Percentiles rank a stretch among this genome's conserved stretches.
Evolutionary conservation across 53 echinoderm and acorn worm species (phyloP).

Genomic region (Paelopatides confundens): DNA sequence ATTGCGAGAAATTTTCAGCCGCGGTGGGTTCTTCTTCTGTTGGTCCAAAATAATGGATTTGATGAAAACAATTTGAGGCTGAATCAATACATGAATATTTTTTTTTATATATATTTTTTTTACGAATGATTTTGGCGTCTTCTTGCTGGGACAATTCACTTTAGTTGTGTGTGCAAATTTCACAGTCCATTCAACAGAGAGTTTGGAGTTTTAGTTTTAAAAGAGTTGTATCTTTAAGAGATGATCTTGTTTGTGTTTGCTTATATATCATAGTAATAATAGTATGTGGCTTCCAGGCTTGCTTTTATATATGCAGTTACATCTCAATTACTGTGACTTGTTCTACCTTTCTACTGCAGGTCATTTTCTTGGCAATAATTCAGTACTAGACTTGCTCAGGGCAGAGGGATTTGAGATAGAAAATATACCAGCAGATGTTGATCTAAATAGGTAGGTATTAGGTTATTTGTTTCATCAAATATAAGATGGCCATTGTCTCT

Average conservation of each 20-base stretch:
- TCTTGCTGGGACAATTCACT: too few relatives aligned
- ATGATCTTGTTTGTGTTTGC: too few relatives aligned
- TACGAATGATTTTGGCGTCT: too few relatives aligned
- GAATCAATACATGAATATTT: not conserved
- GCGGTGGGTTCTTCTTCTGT: not conserved
- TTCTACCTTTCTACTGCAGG: constrained; percentile 66
- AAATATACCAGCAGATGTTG: constrained; percentile 70
- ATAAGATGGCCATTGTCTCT: too few relatives aligned
- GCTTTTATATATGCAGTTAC: too few relatives aligned
- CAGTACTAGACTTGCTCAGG: constrained; percentile 81
- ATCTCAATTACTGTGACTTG: not conserved
- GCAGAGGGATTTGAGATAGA: constrained; percentile 82
- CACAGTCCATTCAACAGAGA: too few relatives aligned
- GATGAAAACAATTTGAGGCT: constrained; percentile 35
- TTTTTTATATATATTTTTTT: too few relatives aligned
- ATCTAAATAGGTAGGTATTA: constrained; percentile 18
- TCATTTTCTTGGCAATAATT: constrained; percentile 98
- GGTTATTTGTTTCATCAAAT: too few relatives aligned
- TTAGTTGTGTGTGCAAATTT: not conserved
- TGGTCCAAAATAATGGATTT: constrained; percentile 25
- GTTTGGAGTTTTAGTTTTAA: too few relatives aligned
- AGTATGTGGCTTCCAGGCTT: too few relatives aligned
- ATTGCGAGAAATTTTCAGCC: constrained; percentile 25
- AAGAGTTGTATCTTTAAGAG: too few relatives aligned
- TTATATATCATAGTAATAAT: too few relatives aligned